Evolutionary conservation across 2,113 vertebrate species (phyloP).

Genomic region (Corvus cornix): DNA sequence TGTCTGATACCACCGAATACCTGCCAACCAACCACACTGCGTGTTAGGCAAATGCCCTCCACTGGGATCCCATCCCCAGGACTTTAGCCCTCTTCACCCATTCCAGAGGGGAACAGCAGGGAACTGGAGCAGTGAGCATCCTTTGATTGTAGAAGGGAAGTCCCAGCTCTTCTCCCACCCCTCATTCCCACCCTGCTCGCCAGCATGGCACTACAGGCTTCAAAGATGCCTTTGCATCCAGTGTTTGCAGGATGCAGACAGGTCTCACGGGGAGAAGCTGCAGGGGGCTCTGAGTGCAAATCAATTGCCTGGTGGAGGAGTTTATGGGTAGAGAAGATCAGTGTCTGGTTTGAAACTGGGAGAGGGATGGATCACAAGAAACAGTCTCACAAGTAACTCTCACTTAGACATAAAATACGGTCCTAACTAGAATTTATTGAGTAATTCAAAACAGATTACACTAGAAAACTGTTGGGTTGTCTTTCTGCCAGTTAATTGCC

Average conservation of each 20-base stretch:
- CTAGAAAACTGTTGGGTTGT: not conserved
- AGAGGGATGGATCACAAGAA: not conserved
- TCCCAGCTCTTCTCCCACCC: not conserved
- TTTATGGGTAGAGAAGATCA: not conserved
- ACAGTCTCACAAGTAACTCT: not conserved
- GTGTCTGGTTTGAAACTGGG: not conserved
- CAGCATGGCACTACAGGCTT: not conserved
- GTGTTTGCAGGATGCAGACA: not conserved
- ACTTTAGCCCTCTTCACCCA: not conserved
- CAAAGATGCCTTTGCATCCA: not conserved
- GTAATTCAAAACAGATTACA: not conserved
- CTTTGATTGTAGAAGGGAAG: not conserved
- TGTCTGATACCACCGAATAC: constrained; percentile 85
- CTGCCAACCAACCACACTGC: constrained; percentile 69
- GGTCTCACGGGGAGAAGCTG: not conserved
- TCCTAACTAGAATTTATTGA: not conserved
- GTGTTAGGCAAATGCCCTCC: not conserved
- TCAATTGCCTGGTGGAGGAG: not conserved
- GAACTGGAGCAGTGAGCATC: not conserved
- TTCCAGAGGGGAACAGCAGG: not conserved
- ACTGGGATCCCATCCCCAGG: not conserved
- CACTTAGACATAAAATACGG: not conserved
- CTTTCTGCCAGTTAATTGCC: not conserved
- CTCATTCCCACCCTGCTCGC: not conserved
- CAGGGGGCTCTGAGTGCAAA: not conserved